Conservation (phyloP, 1,140 invertebrate species). For the Drosophila jambulina region DNA sequence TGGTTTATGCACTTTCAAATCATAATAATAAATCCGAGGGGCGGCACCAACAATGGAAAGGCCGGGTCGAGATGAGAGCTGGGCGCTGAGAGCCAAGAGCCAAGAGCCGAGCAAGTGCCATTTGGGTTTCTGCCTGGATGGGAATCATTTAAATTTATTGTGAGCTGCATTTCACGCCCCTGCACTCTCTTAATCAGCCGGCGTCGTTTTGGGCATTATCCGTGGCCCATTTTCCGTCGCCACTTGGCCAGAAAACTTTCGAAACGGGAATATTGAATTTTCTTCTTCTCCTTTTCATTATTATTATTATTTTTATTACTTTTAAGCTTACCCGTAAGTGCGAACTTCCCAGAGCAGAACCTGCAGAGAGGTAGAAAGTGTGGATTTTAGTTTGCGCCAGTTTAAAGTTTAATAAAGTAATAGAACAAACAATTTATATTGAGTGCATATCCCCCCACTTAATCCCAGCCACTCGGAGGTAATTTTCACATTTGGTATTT, state of each 20-base stretch:
- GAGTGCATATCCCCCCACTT: slow-evolving; percentile 6
- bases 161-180: slow-evolving; percentile 76
- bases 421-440: slow-evolving; percentile 31
- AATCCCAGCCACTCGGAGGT: slow-evolving; percentile 17
- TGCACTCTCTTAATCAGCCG: slow-evolving; percentile 79
- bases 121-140: slow-evolving; percentile 75
- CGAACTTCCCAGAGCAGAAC: slow-evolving; percentile 26
- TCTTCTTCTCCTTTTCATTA: background rate
- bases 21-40: slow-evolving; percentile 81
- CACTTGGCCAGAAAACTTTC: slow-evolving; percentile 42
- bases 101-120: slow-evolving; percentile 63
- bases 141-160: slow-evolving; percentile 81
- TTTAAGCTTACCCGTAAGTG: slow-evolving; percentile 43
- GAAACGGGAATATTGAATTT: slow-evolving; percentile 51
- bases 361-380: background rate
- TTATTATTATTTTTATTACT: slow-evolving; percentile 26
- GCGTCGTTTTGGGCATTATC: slow-evolving; percentile 59
- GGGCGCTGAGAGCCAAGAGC: slow-evolving; percentile 1
- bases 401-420: slow-evolving; percentile 38
- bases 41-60: slow-evolving; percentile 39
- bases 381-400: slow-evolving; percentile 18
- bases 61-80: background rate
- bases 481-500: slow-evolving; percentile 30
- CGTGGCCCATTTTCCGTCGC: slow-evolving; percentile 30
- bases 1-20: slow-evolving; percentile 82